These are phyloP conservation scores for Eugnorisma glareosa DNA, from an alignment of 2,888 invertebrate genomes.

Conservation along the genomic window DNA sequence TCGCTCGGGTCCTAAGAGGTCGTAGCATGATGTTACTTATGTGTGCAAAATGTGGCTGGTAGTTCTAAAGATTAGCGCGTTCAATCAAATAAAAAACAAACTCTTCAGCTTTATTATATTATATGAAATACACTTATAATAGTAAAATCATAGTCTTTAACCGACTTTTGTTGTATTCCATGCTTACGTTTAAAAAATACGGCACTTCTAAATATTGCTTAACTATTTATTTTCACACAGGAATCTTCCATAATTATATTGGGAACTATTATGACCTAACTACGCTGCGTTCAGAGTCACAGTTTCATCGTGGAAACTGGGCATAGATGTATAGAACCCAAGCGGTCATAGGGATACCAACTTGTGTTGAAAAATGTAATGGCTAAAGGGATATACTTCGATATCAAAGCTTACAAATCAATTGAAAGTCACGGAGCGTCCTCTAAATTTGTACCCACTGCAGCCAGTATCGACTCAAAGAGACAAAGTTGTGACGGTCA, in stretches of 20 bases:
- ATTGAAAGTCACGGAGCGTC: slow-evolving; percentile 27
- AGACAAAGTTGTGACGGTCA: slow-evolving; percentile 26
- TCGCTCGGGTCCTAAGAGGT: neutral
- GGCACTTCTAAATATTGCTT: neutral
- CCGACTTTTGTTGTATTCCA: neutral
- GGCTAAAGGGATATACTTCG: slow-evolving; percentile 22
- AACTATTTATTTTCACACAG: neutral
- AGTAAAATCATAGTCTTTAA: neutral
- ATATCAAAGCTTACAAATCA: slow-evolving; percentile 35
- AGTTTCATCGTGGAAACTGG: neutral
- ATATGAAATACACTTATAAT: neutral
- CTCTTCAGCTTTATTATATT: neutral
- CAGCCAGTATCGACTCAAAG: slow-evolving; percentile 14
- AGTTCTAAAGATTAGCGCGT: neutral
- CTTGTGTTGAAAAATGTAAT: neutral
- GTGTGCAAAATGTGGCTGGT: neutral
- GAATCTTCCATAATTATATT: neutral
- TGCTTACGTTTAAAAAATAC: neutral
- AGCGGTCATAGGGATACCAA: neutral
- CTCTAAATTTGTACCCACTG: slow-evolving; percentile 10
- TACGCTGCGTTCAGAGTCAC: neutral
- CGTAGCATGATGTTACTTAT: neutral
- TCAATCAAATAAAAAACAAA: neutral
- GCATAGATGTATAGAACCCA: neutral
- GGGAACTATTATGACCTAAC: fast-evolving